Evolutionary conservation across 2,797 vertebrate species (phyloP).

Genomic region (Alca torda): DNA sequence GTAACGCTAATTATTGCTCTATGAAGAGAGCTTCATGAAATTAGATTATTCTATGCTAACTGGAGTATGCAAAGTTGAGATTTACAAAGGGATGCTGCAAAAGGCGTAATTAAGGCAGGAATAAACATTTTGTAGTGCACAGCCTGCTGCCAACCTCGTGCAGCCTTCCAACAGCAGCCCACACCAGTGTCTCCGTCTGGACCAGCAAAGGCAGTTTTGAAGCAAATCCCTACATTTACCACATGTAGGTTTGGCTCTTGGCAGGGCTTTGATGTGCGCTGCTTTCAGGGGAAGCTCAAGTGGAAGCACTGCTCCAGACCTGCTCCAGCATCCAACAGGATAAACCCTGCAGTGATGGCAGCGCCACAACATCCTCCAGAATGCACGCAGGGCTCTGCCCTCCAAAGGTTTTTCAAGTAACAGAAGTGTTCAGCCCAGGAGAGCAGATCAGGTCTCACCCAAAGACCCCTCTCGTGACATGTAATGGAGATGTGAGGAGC

Average conservation of each 20-base stretch:
- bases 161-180: not conserved
- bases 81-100: not conserved
- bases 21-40: not conserved
- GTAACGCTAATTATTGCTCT: not conserved
- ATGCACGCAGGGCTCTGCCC: not conserved
- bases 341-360: not conserved
- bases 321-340: not conserved
- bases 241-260: not conserved
- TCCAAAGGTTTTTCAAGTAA: not conserved
- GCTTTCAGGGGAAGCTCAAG: not conserved
- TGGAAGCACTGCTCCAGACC: not conserved
- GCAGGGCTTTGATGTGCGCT: rapidly evolving
- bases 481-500: not conserved
- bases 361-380: not conserved
- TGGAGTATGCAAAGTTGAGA: not conserved
- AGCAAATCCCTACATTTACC: not conserved
- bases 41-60: not conserved
- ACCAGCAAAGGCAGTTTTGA: not conserved
- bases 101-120: conserved; percentile 6
- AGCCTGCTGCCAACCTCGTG: not conserved
- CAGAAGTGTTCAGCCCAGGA: not conserved
- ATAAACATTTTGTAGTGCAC: not conserved
- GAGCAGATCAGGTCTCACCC: not conserved
- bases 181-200: not conserved
- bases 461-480: rapidly evolving